Evolutionary conservation across 2,797 vertebrate genomes (phyloP).

Genomic region (Chloroceryle amazona): DNA sequence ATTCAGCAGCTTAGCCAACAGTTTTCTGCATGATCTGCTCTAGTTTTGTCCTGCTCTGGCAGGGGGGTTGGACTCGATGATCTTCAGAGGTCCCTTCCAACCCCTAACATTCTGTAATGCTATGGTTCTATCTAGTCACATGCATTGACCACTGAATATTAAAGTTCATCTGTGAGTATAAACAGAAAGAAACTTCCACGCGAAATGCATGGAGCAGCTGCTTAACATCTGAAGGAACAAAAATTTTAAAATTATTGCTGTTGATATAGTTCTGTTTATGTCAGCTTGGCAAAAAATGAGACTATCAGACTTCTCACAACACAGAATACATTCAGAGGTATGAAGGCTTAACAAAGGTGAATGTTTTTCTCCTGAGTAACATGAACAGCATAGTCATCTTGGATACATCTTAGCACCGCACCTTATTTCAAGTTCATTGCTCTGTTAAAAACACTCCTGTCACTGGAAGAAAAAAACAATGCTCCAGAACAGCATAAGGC

Average conservation of each 20-base stretch:
- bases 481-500: not conserved
- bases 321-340: not conserved
- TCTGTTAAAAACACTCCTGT: not conserved
- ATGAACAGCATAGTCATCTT: not conserved
- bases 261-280: not conserved
- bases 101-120: too few relatives aligned
- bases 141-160: not conserved
- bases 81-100: too few relatives aligned
- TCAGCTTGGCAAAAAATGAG: not conserved
- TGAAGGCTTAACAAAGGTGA: not conserved
- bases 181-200: not conserved
- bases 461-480: not conserved
- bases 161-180: fast-evolving
- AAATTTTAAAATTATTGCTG: not conserved
- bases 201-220: not conserved
- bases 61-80: too few relatives aligned
- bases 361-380: not conserved
- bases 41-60: too few relatives aligned
- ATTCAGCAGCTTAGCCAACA: not conserved
- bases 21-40: too few relatives aligned
- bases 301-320: not conserved
- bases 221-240: not conserved
- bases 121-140: not conserved
- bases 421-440: not conserved
- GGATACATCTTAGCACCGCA: not conserved